These are phyloP conservation scores for Acleris literana DNA, from an alignment of 2,888 invertebrate species.

Conservation along the genomic window DNA sequence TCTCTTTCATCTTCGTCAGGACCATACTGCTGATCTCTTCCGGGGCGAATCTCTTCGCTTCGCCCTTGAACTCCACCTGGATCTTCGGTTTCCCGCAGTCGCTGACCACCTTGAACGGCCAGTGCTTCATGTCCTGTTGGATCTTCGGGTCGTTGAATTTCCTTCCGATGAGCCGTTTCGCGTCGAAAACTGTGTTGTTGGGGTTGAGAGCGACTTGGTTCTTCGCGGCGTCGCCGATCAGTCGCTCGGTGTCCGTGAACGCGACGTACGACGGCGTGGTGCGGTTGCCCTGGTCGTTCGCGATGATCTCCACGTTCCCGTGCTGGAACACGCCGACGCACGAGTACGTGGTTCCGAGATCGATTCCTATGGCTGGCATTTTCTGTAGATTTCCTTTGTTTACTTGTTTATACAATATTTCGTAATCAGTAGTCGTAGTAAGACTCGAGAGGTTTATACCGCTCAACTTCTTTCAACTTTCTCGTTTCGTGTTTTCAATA, in stretches of 20 bases:
- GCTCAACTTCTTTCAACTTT: conserved; percentile 18
- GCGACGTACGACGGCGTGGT: conserved; percentile 92
- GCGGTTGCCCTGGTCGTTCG: conserved; percentile 91
- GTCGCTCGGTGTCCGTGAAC: conserved; percentile 82
- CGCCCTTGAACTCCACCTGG: conserved; percentile 84
- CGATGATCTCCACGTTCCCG: conserved; percentile 88
- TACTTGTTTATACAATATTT: conserved; percentile 32
- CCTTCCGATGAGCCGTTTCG: conserved; percentile 90
- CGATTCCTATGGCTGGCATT: conserved; percentile 77
- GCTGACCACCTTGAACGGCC: conserved; percentile 88
- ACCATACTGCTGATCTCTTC: conserved; percentile 87
- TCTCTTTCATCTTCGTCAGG: conserved; percentile 47
- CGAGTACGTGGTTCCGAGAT: conserved; percentile 82
- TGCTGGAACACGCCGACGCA: conserved; percentile 89
- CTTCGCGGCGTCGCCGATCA: conserved; percentile 84
- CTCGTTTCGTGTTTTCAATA: conserved; percentile 37
- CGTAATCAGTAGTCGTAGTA: conserved; percentile 72
- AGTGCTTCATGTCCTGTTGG: conserved; percentile 88
- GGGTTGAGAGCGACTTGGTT: conserved; percentile 88
- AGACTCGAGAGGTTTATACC: conserved; percentile 27
- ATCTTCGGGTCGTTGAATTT: conserved; percentile 87
- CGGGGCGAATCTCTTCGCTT: conserved; percentile 82
- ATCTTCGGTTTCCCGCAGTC: conserved; percentile 85
- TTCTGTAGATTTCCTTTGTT: conserved; percentile 31
- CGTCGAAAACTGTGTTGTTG: conserved; percentile 87